These are phyloP conservation scores for Pseudomugil gertrudae DNA, from an alignment of 2,797 vertebrate genomes.

Conservation along the genomic window DNA sequence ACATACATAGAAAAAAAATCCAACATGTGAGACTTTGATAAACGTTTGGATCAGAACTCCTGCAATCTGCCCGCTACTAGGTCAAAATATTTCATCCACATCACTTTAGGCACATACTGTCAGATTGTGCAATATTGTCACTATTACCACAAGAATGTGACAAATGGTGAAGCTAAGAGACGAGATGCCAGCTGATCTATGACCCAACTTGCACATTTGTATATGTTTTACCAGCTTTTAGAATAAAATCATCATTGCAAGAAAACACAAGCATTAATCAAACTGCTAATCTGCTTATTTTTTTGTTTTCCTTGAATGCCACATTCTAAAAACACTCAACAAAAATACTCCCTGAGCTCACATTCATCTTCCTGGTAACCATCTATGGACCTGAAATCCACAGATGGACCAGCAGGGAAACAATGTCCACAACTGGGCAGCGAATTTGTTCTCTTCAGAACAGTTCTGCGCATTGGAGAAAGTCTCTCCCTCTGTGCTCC, in stretches of 20 bases:
- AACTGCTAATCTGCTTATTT: conserved; percentile 34
- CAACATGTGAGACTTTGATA: conserved; percentile 47
- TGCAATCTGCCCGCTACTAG: conserved; percentile 44
- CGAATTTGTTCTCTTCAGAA: conserved; percentile 64
- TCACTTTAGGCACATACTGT: conserved; percentile 73
- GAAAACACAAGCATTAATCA: conserved; percentile 26
- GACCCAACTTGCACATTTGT: conserved; percentile 24
- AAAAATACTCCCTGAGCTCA: conserved; percentile 65
- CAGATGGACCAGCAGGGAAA: conserved; percentile 49
- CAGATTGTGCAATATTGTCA: conserved; percentile 61
- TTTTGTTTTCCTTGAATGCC: conserved; percentile 1
- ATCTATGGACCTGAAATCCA: conserved; percentile 38
- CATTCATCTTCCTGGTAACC: conserved; percentile 50
- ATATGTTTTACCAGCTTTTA: conserved; percentile 1
- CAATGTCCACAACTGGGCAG: conserved; percentile 66
- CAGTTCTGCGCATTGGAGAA: conserved; percentile 58
- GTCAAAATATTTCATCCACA: conserved; percentile 62
- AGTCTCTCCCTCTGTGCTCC: conserved; percentile 54
- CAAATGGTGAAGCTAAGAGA: conserved; percentile 31
- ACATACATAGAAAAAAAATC: conserved; percentile 10
- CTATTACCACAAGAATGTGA: conserved; percentile 51
- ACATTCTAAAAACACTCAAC: conserved; percentile 50
- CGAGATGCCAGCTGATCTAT: conserved; percentile 24
- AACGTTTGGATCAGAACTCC: conserved; percentile 27
- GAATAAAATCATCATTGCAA: conserved; percentile 56